These are phyloP conservation scores for Drosophila dunni DNA, from an alignment of 1,140 invertebrate genomes.

Conservation along the genomic window DNA sequence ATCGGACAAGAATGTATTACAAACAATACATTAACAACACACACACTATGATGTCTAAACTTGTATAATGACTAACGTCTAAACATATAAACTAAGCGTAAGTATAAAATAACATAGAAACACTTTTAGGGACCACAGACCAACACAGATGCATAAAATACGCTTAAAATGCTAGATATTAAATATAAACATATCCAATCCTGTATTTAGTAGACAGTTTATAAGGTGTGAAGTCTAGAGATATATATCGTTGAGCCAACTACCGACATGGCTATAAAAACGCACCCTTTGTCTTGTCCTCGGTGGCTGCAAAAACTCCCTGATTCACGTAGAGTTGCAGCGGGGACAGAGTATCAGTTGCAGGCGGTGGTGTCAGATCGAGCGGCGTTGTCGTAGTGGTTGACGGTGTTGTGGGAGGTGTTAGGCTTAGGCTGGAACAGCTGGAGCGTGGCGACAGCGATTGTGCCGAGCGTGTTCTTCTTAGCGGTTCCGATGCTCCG, in stretches of 20 bases:
- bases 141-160: constrained; percentile 43
- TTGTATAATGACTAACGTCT: constrained; percentile 42
- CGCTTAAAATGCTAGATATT: constrained; percentile 29
- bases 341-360: constrained; percentile 34
- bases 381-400: constrained; percentile 62
- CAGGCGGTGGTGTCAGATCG: constrained; percentile 62
- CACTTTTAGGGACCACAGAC: constrained; percentile 43
- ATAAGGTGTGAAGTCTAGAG: constrained; percentile 44
- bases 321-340: constrained; percentile 62
- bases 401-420: constrained; percentile 52
- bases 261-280: constrained; percentile 48
- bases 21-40: constrained; percentile 21
- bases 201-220: constrained; percentile 19
- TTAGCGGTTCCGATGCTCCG: constrained; percentile 41
- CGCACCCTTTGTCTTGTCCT: constrained; percentile 27
- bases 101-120: constrained; percentile 43
- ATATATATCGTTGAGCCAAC: constrained; percentile 44
- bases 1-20: constrained; percentile 19
- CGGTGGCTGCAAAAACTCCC: constrained; percentile 43
- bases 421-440: constrained; percentile 62
- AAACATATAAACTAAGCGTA: constrained; percentile 26
- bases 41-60: constrained; percentile 31
- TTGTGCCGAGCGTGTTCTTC: constrained; percentile 66
- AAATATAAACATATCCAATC: constrained; percentile 15
- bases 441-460: constrained; percentile 64